A percentile compares a stretch with the other conserved stretches of the same genome.
These are phyloP conservation scores for Myripristis jacobus DNA, from an alignment of 2,797 vertebrate species.

Conservation along the genomic window DNA sequence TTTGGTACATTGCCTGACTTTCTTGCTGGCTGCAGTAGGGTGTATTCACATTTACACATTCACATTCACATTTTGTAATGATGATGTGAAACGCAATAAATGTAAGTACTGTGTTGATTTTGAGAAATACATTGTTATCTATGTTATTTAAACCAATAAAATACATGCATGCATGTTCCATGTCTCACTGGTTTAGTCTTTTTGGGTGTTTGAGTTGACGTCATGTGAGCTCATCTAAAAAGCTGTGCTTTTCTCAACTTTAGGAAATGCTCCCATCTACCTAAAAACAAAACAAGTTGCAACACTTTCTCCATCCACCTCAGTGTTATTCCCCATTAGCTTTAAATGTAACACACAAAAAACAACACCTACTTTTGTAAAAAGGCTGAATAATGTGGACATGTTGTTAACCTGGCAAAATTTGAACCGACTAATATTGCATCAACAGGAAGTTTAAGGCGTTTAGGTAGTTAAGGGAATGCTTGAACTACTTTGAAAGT, in stretches of 20 bases:
- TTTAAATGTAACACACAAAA: too few species aligned
- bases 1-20: not conserved
- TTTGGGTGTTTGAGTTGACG: too few species aligned
- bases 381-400: not conserved
- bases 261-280: constrained; percentile 21
- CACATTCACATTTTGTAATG: not conserved
- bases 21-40: not conserved
- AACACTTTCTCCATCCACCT: constrained; percentile 23
- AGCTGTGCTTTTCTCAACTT: constrained; percentile 5
- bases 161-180: not conserved
- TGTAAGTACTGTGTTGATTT: too few species aligned
- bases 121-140: too few species aligned
- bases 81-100: not conserved
- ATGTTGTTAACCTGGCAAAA: fast-evolving
- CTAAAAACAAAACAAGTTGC: too few species aligned
- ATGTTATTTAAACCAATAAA: too few species aligned
- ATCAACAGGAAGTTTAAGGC: too few species aligned
- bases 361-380: constrained; percentile 9
- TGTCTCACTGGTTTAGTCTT: not conserved
- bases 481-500: too few species aligned
- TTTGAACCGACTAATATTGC: not conserved
- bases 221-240: not conserved
- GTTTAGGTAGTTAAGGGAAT: too few species aligned
- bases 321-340: too few species aligned
- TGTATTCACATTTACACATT: not conserved